phyloP scores from a whole-genome alignment of 2,888 invertebrate genomes.

The Meandrusa payeni region DNA sequence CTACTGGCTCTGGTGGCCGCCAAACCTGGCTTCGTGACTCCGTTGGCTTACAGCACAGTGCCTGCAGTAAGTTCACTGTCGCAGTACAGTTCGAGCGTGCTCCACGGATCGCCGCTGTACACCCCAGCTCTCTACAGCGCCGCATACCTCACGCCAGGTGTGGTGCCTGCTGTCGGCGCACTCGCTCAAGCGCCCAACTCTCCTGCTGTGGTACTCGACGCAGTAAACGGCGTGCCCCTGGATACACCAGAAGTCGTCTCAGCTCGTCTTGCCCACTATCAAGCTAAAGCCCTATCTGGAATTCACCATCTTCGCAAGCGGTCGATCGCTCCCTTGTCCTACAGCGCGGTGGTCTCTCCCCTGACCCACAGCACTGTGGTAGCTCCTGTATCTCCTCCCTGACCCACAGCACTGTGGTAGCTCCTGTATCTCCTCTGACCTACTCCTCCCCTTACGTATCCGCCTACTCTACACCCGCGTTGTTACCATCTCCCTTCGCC shows the following conservation, averaged over 20 bases:
- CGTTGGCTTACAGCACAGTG: conserved; percentile 37
- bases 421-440: conserved; percentile 33
- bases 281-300: conserved; percentile 65
- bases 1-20: conserved; percentile 71
- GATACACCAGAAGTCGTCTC: conserved; percentile 63
- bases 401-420: conserved; percentile 34
- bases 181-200: conserved; percentile 43
- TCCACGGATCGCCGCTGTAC: conserved; percentile 39
- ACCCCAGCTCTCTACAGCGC: conserved; percentile 42
- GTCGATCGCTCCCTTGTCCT: conserved; percentile 43
- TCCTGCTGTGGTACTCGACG: conserved; percentile 67
- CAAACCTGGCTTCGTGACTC: conserved; percentile 47
- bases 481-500: conserved; percentile 6
- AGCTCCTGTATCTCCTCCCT: conserved; percentile 47
- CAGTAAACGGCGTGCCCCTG: conserved; percentile 69
- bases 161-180: conserved; percentile 17
- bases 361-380: conserved; percentile 40
- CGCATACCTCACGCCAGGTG: conserved; percentile 29
- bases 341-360: conserved; percentile 49
- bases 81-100: conserved; percentile 49
- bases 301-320: conserved; percentile 65
- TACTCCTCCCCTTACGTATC: conserved; percentile 40
- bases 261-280: conserved; percentile 68
- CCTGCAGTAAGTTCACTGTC: conserved; percentile 37
- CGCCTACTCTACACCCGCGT: conserved; percentile 38